Conservation (phyloP, 2,113 vertebrate genomes). For the Hemiscyllium ocellatum region DNA sequence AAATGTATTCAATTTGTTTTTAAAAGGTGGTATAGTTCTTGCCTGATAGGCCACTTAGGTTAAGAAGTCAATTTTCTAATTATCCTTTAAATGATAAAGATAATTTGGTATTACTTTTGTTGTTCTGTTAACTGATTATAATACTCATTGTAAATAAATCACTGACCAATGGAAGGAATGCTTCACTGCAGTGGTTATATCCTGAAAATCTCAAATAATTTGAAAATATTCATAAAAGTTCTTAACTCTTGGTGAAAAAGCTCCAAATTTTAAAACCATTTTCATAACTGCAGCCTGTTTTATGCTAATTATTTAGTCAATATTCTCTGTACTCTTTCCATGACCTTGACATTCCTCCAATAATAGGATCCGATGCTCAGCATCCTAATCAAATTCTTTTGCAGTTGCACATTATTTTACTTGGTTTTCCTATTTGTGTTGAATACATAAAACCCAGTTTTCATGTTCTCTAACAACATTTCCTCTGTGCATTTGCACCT, state of each 20-base stretch:
- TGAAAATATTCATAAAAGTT: neutral
- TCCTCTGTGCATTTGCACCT: neutral
- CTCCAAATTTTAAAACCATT: neutral
- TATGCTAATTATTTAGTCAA: neutral
- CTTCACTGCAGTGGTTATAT: neutral
- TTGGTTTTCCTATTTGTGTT: neutral
- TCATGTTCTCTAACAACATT: neutral
- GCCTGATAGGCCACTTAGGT: neutral
- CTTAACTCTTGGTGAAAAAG: neutral
- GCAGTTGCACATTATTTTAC: neutral
- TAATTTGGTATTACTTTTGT: neutral
- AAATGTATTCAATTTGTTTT: neutral
- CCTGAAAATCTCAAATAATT: neutral
- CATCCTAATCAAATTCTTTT: neutral
- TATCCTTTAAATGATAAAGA: neutral
- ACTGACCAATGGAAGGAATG: neutral
- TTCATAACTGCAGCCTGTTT: neutral
- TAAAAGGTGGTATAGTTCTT: neutral
- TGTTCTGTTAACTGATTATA: neutral
- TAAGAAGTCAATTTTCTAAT: neutral
- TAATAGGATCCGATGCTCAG: neutral
- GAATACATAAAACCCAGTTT: neutral
- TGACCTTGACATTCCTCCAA: neutral
- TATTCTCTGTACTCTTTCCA: neutral
- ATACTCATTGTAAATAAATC: neutral